Conservation (phyloP, 1,140 invertebrate species). For the Lasioglossum baleicum region DNA sequence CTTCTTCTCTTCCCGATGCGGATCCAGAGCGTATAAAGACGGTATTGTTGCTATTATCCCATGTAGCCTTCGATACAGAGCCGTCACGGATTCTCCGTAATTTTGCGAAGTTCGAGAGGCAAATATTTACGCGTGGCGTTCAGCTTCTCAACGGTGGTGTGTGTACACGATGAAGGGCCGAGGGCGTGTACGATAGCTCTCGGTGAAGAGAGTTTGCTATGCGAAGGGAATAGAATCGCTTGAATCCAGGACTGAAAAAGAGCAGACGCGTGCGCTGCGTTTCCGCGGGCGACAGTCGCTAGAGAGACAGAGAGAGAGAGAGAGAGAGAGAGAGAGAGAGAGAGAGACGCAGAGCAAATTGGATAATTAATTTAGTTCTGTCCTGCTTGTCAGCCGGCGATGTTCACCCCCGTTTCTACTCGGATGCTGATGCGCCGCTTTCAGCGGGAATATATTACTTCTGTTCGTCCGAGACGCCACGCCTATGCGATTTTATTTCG, state of each 20-base stretch:
- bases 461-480: too few relatives aligned
- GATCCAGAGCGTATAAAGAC: too few relatives aligned
- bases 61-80: neutral
- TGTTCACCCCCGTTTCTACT: neutral
- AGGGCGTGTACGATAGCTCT: neutral
- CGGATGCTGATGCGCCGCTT: neutral
- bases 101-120: neutral
- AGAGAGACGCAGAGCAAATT: neutral
- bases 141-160: neutral
- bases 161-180: neutral
- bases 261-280: neutral
- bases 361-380: neutral
- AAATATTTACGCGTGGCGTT: constrained; percentile 1
- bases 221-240: neutral
- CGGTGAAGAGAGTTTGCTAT: neutral
- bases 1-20: too few relatives aligned
- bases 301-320: neutral
- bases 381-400: neutral
- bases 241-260: neutral
- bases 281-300: neutral
- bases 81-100: neutral
- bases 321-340: neutral
- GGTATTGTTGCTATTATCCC: too few relatives aligned
- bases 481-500: too few relatives aligned
- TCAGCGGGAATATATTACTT: too few relatives aligned